Percentiles rank a stretch among this genome's conserved stretches.
Evolutionary conservation across 2,888 invertebrate genomes (phyloP).

Genomic region (Fragum whitleyi): DNA sequence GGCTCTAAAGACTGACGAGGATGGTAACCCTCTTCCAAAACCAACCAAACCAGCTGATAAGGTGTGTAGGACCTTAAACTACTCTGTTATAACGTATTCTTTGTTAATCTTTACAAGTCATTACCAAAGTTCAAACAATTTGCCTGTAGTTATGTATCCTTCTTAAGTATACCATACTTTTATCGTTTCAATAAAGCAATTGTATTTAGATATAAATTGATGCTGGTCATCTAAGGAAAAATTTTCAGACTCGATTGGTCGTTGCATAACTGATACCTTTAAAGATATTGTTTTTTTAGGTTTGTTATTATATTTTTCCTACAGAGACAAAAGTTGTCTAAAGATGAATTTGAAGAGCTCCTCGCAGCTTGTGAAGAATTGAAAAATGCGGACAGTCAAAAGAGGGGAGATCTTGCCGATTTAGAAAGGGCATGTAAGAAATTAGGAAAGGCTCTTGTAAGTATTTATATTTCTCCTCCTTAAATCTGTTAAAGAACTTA

Average conservation of each 20-base stretch:
- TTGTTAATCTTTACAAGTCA: too few species aligned
- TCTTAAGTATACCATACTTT: too few species aligned
- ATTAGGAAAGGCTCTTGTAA: background rate
- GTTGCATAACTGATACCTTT: too few species aligned
- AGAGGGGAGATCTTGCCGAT: background rate
- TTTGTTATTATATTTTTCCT: background rate
- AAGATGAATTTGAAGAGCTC: constrained; percentile 1
- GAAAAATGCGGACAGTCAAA: constrained; percentile 4
- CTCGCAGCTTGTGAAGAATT: constrained; percentile 18
- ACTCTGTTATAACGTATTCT: background rate
- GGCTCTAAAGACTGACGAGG: background rate
- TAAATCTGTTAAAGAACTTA: background rate
- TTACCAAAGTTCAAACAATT: too few species aligned
- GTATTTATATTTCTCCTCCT: background rate
- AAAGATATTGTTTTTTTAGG: too few species aligned
- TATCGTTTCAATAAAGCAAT: too few species aligned
- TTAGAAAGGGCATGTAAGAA: background rate
- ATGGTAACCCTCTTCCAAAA: background rate
- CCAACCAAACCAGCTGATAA: background rate
- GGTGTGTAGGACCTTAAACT: background rate
- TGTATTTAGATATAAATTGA: too few species aligned
- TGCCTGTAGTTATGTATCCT: too few species aligned
- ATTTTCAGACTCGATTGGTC: too few species aligned
- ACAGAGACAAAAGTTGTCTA: background rate
- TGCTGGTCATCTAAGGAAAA: too few species aligned